Evolutionary conservation across 2,113 vertebrate species (phyloP).

Genomic region (human): GRCh38 chr13:86393001-86393500

Average conservation of each 20-base stretch:
- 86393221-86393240: background rate
- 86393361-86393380: background rate
- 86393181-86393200: background rate
- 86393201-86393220: background rate
- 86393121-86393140: background rate
- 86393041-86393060: background rate
- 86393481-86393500: background rate
- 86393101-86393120: background rate
- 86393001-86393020: background rate
- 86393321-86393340: background rate
- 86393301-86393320: background rate
- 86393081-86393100: background rate
- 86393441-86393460: background rate
- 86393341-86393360: background rate
- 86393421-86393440: background rate
- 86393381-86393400: background rate
- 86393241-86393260: background rate
- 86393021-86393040: background rate
- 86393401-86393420: background rate
- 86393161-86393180: background rate
- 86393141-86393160: background rate
- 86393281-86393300: background rate
- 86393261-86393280: background rate
- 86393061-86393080: background rate
- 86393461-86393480: background rate